Evolutionary conservation across 2,113 vertebrate genomes (phyloP), one percentile per base, ranked within the genome.

Genomic region (Nothobranchius kuhntae): DNA sequence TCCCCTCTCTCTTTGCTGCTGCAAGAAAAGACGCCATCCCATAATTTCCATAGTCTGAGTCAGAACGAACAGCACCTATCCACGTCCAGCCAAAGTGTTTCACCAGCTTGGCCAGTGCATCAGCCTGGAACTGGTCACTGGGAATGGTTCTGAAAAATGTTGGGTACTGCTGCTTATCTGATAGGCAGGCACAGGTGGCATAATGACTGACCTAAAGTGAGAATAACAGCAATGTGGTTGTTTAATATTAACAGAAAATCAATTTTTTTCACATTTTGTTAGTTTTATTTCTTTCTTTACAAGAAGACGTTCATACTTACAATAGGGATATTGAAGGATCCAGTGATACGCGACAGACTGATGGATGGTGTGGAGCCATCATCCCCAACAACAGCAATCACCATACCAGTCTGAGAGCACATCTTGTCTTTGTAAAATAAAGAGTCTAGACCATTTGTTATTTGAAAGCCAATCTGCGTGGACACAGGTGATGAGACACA

Each of bases 41-140:
- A 14, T 85, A 81, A 71, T 91, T 91, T 7, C 93, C 92, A 50
- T 93, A 93, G 35, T 93, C 92, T 1, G 90, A 84, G 71, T 93
- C 91, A 0, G 91, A 91, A 0, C 81, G 75, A 40, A 93, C 67
- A 9, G 92, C 84, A 3, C 92, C 93, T 2, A 93, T 91, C 92
- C 92, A 93, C 0, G 84, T 92, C 93, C 93, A 93, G 14, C 91
- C 90, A 53, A 92, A 93, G 57, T 88, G 72, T 67, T 91, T 91
- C 0, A 93, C 87, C 36, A 93, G 61, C 13, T 78, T 81, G 26
- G 81, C 90, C 53, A 93, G 78, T 2, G 90, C 91, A 0, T 65
- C 80, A 11, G 90, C 90, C 76, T 93, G 93, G 44, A 89, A 90
- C 47, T 88, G 76, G 50, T 93, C 93, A 55, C 92, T 93, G 0